Conservation (phyloP, 2,888 invertebrate species). For the Eupithecia exiguata region DNA sequence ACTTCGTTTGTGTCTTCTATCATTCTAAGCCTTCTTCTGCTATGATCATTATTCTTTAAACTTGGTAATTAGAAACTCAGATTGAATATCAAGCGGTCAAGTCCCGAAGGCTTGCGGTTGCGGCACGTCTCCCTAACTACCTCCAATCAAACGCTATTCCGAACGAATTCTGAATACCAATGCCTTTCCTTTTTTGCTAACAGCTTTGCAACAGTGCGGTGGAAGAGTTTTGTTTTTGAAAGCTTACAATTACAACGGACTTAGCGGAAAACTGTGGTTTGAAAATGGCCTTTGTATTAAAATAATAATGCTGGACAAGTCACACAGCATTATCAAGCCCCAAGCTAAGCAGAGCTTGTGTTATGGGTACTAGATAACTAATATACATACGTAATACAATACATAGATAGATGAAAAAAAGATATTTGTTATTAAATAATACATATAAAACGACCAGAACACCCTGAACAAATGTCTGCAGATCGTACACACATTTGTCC, state of each 20-base stretch:
- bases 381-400: too few relatives aligned
- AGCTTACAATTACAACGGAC: conserved; percentile 4
- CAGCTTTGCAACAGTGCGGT: conserved; percentile 17
- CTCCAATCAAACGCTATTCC: conserved; percentile 38
- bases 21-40: too few relatives aligned
- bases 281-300: not conserved
- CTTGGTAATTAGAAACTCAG: not conserved
- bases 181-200: conserved; percentile 13
- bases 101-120: conserved; percentile 19
- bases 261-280: not conserved
- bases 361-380: too few relatives aligned
- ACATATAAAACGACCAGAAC: too few relatives aligned
- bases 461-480: too few relatives aligned
- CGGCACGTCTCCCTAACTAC: conserved; percentile 38
- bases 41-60: not conserved
- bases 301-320: too few relatives aligned
- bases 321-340: too few relatives aligned
- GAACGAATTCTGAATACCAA: conserved; percentile 33
- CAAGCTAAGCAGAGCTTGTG: too few relatives aligned
- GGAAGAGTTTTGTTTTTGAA: conserved; percentile 11
- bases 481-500: too few relatives aligned
- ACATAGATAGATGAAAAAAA: too few relatives aligned
- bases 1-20: too few relatives aligned
- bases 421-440: too few relatives aligned
- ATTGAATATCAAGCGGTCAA: conserved; percentile 30